These are phyloP conservation scores for Drosophila mimica DNA, from an alignment of 2,888 invertebrate species.

Conservation along the genomic window DNA sequence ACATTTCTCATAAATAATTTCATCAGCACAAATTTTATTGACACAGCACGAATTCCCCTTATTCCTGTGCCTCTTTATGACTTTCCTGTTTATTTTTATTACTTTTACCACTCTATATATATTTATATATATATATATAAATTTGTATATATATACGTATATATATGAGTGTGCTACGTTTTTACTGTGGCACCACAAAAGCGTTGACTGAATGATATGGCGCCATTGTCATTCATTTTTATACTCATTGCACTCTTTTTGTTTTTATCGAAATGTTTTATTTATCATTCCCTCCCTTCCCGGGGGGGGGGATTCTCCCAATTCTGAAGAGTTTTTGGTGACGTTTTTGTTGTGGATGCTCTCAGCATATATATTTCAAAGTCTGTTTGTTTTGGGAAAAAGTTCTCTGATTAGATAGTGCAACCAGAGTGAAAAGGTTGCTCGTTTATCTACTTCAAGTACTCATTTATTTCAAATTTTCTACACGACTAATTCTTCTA, in stretches of 20 bases:
- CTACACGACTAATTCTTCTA: too few relatives aligned
- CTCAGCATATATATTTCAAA: background rate
- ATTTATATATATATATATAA: constrained; percentile 36
- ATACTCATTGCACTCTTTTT: constrained; percentile 51
- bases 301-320: constrained; percentile 30
- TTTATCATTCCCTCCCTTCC: constrained; percentile 27
- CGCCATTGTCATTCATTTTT: constrained; percentile 69
- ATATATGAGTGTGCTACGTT: constrained; percentile 14
- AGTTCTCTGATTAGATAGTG: constrained; percentile 34
- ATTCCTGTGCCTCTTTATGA: constrained; percentile 28
- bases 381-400: background rate
- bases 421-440: constrained; percentile 23
- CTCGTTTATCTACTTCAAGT: background rate
- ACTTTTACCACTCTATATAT: constrained; percentile 45
- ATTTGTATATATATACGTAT: background rate
- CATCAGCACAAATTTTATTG: constrained; percentile 60
- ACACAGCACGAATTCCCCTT: constrained; percentile 22
- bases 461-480: background rate
- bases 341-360: constrained; percentile 24
- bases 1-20: constrained; percentile 78
- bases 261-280: constrained; percentile 44
- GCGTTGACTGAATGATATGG: constrained; percentile 72
- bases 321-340: constrained; percentile 17
- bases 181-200: constrained; percentile 38
- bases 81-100: constrained; percentile 25